Evolutionary conservation across 2,888 invertebrate genomes (phyloP).

Genomic region (Pseudococcus longispinus): DNA sequence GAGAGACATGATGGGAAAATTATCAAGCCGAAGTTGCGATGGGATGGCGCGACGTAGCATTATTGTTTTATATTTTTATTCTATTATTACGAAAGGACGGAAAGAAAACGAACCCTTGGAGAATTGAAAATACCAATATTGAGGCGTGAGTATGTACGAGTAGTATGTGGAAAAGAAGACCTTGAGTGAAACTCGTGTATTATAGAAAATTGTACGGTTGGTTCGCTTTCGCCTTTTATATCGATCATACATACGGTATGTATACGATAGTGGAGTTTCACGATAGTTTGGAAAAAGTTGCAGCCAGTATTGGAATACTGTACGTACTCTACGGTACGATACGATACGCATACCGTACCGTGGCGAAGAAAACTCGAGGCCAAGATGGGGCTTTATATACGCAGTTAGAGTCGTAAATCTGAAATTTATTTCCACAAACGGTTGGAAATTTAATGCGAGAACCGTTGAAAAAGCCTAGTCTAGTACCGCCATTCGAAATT

Average conservation of each 20-base stretch:
- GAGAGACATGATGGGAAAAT: background rate
- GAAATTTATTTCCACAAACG: background rate
- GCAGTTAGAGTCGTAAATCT: slow-evolving; percentile 23
- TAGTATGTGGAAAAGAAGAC: background rate
- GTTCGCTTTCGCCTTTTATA: background rate
- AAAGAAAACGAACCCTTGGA: background rate
- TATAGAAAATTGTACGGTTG: background rate
- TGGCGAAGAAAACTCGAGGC: background rate
- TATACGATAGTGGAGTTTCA: background rate
- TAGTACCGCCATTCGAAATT: background rate
- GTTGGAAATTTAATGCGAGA: slow-evolving; percentile 26
- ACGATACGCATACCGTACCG: background rate
- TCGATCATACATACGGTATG: background rate
- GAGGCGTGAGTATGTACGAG: background rate
- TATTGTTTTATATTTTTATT: background rate
- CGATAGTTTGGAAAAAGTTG: background rate
- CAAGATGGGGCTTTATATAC: background rate
- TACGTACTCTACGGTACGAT: too few species aligned
- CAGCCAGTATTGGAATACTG: background rate
- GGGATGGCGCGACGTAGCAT: background rate
- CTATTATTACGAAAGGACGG: background rate
- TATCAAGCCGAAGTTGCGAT: too few species aligned
- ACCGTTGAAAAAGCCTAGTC: background rate
- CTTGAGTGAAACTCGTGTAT: background rate
- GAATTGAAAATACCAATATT: background rate